Conservation (phyloP, 2,113 vertebrate genomes). For the Strix uralensis region DNA sequence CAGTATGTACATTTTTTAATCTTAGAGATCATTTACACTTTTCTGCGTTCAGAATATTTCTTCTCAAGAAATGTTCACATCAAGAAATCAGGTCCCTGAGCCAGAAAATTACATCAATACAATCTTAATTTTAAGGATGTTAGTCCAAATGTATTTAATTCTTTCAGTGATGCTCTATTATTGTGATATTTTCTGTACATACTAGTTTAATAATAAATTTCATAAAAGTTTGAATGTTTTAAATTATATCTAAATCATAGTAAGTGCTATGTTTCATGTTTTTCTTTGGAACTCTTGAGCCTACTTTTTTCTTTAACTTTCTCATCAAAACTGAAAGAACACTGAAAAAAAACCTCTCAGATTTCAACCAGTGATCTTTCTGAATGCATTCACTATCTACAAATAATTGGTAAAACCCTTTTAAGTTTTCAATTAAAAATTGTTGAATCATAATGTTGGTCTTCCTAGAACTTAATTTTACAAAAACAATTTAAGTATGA, state of each 20-base stretch:
- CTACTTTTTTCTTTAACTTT: not conserved
- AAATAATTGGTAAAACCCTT: not conserved
- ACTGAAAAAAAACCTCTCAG: accelerated
- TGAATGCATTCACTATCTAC: not conserved
- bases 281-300: not conserved
- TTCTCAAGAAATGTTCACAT: not conserved
- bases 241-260: not conserved
- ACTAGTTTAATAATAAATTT: not conserved
- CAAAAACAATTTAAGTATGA: not conserved
- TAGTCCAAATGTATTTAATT: not conserved
- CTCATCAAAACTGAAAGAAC: not conserved
- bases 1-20: not conserved
- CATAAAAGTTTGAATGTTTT: not conserved
- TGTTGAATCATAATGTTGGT: not conserved
- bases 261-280: not conserved
- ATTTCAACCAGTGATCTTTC: not conserved
- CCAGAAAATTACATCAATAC: not conserved
- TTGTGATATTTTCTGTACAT: not conserved
- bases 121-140: not conserved
- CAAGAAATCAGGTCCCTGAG: not conserved
- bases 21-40: not conserved
- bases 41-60: not conserved
- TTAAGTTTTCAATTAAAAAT: not conserved
- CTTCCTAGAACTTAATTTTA: not conserved
- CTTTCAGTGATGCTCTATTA: not conserved